Evolutionary conservation across 2,113 vertebrate genomes (phyloP), one percentile per base, ranked within the genome.

Genomic region (Cyphomyrus plagiostoma): DNA sequence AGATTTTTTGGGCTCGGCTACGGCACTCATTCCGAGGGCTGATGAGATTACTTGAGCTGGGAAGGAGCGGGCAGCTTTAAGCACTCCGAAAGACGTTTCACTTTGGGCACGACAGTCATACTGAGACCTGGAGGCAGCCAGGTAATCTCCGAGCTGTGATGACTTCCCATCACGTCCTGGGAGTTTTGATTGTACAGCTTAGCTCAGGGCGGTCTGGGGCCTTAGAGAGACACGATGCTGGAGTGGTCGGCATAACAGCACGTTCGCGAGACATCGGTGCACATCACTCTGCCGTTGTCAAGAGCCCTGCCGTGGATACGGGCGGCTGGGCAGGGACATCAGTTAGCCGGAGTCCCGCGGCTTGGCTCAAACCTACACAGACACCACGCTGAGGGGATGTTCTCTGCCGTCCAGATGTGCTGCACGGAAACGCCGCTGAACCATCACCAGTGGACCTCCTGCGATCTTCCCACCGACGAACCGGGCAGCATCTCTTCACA

Each of bases 371-470:
- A 88, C 88, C 88, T 50, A 95, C 92, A 94, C 91, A 93, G 88
- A 26, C 90, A 52, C 49, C 91, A 56, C 86, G 92, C 93, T 90
- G 91, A 91, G 90, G 87, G 87, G 88, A 91, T 90, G 52, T 35
- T 49, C 91, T 90, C 90, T 92, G 92, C 91, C 91, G 92, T 93
- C 95, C 94, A 95, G 50, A 93, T 91, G 89, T 92, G 92, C 93
- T 95, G 96, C 96, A 7, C n/a, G 94, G 93, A 95, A 96, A 96
- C 94, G 93, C 94, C 94, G 92, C 94, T 95, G 95, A 96, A 96
- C 95, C 94, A 96, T 96, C 95, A 96, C 92, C 10, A 35, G 49
- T 0, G 5, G 49, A 87, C 85, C 49, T 3, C 26, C 85, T 19
- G 50, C 50, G 3, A 87, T 35, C 45, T 53, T 53, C 3, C 50